These are phyloP conservation scores for Eubasilissa splendida DNA, from an alignment of 2,888 invertebrate genomes.

Conservation along the genomic window DNA sequence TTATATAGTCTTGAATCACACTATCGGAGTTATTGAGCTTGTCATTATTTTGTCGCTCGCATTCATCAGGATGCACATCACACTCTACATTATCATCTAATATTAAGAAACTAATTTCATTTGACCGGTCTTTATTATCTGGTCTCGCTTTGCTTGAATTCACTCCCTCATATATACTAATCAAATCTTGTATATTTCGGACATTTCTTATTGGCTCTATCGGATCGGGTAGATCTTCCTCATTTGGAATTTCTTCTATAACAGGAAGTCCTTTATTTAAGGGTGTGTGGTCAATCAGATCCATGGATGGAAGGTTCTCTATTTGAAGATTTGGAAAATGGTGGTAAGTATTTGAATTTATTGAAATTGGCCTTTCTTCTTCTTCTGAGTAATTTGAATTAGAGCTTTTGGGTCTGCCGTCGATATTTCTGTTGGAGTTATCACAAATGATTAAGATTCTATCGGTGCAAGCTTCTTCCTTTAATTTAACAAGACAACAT, in stretches of 20 bases:
- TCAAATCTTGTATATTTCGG: constrained; percentile 52
- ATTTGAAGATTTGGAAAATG: constrained; percentile 33
- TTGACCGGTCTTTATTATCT: constrained; percentile 18
- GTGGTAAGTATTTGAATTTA: background rate
- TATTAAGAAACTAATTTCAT: constrained; percentile 53
- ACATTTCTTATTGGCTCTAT: constrained; percentile 12
- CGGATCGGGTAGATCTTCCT: constrained; percentile 44
- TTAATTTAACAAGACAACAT: constrained; percentile 70
- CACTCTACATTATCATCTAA: constrained; percentile 47
- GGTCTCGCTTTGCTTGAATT: background rate
- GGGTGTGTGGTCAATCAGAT: constrained; percentile 43
- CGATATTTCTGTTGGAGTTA: constrained; percentile 62
- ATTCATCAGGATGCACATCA: constrained; percentile 19
- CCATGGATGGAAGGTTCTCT: constrained; percentile 32
- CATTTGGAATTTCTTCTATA: constrained; percentile 53
- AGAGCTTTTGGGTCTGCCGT: constrained; percentile 8
- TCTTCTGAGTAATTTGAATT: constrained; percentile 45
- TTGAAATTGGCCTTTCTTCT: constrained; percentile 7
- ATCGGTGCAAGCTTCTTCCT: constrained; percentile 70
- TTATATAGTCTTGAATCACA: constrained; percentile 37
- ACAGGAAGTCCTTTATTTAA: constrained; percentile 37
- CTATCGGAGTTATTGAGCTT: constrained; percentile 12
- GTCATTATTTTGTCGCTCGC: background rate
- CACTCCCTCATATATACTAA: constrained; percentile 49
- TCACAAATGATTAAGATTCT: constrained; percentile 68